Evolutionary conservation across 2,888 invertebrate species (phyloP).

Genomic region (Oscheius sp.): DNA sequence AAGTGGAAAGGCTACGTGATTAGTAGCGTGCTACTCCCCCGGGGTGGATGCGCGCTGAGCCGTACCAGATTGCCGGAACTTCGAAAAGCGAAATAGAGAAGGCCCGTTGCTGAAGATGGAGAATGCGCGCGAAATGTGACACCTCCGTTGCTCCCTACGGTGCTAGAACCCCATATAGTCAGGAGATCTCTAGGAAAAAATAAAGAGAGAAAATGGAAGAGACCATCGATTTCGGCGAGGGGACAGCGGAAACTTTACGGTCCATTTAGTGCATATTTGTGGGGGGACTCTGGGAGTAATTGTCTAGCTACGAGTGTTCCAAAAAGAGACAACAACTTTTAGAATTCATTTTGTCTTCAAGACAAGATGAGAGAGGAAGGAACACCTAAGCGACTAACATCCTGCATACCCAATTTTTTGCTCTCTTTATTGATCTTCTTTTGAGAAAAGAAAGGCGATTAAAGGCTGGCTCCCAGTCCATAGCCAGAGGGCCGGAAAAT

Average conservation of each 20-base stretch:
- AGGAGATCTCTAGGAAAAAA: too few relatives aligned
- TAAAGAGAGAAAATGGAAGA: neutral
- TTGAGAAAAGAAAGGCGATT: conserved; percentile 5
- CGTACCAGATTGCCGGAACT: conserved; percentile 26
- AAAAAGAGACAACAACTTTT: neutral
- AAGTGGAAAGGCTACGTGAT: conserved; percentile 3
- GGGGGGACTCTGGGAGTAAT: conserved; percentile 6
- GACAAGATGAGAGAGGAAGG: too few relatives aligned
- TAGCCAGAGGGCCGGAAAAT: conserved; percentile 15
- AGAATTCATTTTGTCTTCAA: too few relatives aligned
- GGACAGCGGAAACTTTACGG: conserved; percentile 23
- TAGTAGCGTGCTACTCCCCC: neutral
- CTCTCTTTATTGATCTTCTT: neutral
- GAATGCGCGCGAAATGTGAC: conserved; percentile 11
- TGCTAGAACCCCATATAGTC: too few relatives aligned
- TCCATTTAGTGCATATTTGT: conserved; percentile 25
- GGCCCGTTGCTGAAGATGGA: conserved; percentile 10
- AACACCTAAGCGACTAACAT: too few relatives aligned
- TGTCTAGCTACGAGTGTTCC: conserved; percentile 17
- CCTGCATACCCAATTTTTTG: too few relatives aligned
- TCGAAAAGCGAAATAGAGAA: neutral
- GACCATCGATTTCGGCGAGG: conserved; percentile 8
- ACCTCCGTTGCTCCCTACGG: neutral
- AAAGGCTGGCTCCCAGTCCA: neutral
- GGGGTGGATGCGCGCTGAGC: conserved; percentile 23